Evolutionary conservation across 1,140 invertebrate genomes (phyloP).

Genomic region (Cardiocondyla obscurior): DNA sequence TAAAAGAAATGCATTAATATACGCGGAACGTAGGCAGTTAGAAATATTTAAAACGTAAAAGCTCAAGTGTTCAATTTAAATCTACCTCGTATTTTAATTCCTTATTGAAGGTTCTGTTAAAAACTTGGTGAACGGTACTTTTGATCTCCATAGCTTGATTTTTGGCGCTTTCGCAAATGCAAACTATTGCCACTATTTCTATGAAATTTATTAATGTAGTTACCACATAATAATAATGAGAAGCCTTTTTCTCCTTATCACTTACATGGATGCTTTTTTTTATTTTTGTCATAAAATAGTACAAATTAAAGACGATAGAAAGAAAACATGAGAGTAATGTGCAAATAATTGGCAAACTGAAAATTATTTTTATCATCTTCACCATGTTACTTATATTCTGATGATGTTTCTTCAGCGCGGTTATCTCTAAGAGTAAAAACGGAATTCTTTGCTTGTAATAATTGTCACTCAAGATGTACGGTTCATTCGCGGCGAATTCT

Average conservation of each 20-base stretch:
- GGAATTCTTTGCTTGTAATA: constrained; percentile 70
- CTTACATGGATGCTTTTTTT: background rate
- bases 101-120: too few species aligned
- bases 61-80: background rate
- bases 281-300: constrained; percentile 70
- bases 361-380: constrained; percentile 72
- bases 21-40: background rate
- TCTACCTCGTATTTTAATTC: background rate
- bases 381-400: constrained; percentile 72
- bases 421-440: constrained; percentile 69
- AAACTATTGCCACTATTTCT: constrained; percentile 71
- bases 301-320: constrained; percentile 75
- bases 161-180: constrained; percentile 13
- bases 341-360: constrained; percentile 72
- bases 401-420: constrained; percentile 71
- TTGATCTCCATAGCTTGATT: too few species aligned
- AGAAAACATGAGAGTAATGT: constrained; percentile 64
- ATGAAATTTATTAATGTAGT: constrained; percentile 68
- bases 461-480: too few species aligned
- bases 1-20: background rate
- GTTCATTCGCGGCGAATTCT: too few species aligned
- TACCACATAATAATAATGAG: background rate
- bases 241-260: background rate
- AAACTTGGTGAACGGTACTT: too few species aligned
- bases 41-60: background rate